A percentile compares a stretch with the other conserved stretches of the same genome.
phyloP scores from a whole-genome alignment of 2,797 vertebrate species.

The Synaphobranchus kaupii region DNA sequence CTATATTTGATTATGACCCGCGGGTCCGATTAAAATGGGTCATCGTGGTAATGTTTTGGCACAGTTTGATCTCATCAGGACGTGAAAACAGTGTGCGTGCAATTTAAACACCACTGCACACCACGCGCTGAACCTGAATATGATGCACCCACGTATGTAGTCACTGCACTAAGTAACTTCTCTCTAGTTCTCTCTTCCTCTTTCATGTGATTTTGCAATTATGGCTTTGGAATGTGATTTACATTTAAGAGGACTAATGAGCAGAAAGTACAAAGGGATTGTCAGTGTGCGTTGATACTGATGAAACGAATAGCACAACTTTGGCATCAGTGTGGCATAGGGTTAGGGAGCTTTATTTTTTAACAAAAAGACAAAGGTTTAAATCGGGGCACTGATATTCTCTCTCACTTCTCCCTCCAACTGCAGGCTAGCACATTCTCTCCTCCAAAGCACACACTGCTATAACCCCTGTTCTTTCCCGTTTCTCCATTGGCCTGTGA shows the following conservation, averaged over 20 bases:
- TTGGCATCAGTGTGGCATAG: not conserved
- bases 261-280: not conserved
- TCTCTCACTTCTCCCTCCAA: not conserved
- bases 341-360: not conserved
- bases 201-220: not conserved
- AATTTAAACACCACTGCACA: not conserved
- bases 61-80: not conserved
- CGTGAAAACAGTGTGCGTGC: not conserved
- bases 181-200: not conserved
- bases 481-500: not conserved
- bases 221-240: not conserved
- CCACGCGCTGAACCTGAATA: not conserved
- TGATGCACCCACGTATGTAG: not conserved
- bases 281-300: not conserved
- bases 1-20: not conserved
- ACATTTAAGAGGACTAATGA: not conserved
- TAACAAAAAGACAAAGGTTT: not conserved
- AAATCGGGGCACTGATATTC: not conserved
- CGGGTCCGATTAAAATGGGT: not conserved
- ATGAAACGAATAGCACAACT: not conserved
- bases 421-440: not conserved
- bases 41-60: not conserved
- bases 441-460: not conserved
- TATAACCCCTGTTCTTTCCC: not conserved
- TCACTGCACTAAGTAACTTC: not conserved